Evolutionary conservation across 2,113 vertebrate genomes (phyloP), one percentile per base, ranked within the genome.

Genomic region (Tretioscincus oriximinensis): DNA sequence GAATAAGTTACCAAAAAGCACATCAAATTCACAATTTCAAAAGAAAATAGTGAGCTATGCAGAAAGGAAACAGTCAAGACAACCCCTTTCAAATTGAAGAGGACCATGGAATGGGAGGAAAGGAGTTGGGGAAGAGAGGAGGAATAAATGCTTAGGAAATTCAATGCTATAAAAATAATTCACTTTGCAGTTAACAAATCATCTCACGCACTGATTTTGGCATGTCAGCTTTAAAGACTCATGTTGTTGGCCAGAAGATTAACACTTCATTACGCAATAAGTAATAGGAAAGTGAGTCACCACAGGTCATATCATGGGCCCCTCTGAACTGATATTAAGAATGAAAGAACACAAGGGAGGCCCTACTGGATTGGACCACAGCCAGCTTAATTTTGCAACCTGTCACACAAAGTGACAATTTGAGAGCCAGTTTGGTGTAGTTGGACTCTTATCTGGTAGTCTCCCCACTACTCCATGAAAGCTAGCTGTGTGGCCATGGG

Each of bases 41-140:
- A 71, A 79, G 84, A 86, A 92, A 81, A 66, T 78, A 80, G 80
- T 77, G 83, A 73, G 31, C 81, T 73, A 78, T 61, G 72, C 66
- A 79, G 26, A 76, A 87, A 69, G 20, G 29, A 71, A 69, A 69
- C 81, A 80, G 78, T 2, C 63, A 71, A 63, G 31, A 10, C 77
- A n/a, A 47, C 71, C 81, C 75, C 69, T 0, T 16, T 69, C 77
- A 60, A 80, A 5, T 64, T 73, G 47, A 26, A n/a, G 78, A 78
- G 67, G 77, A 86, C 60, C 85, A 49, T 26, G 47, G 71, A 16
- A 1, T 76, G 58, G 35, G 77, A 1, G 73, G 61, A 8, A 7
- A n/a, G 21, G 14, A 65, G 63, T 22, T 47, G 21, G 28, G 26
- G 16, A 20, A 63, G 11, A 2, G 8, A 35, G 0, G n/a, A 5